Evolutionary conservation across 2,113 vertebrate species (phyloP), one percentile per base, ranked within the genome.

Genomic region (Rhipidura dahli): DNA sequence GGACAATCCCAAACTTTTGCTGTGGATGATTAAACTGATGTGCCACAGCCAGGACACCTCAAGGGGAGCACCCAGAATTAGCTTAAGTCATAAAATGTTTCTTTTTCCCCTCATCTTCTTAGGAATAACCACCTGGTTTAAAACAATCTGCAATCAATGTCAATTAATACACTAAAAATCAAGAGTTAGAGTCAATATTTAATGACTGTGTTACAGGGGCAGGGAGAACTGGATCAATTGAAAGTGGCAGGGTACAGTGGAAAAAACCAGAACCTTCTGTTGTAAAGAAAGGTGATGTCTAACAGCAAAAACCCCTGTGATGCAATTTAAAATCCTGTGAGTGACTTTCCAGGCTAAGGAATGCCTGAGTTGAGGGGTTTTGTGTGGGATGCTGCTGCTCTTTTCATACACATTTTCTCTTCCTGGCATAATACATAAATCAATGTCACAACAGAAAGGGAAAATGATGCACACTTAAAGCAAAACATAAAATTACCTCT

Each of bases 341-440:
- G 71, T 76, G 63, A 75, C 50, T 71, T 78, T 22, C 66, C 39
- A 84, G 53, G 35, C 31, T 30, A 9, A 89, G 65, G 30, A 83
- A 78, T 24, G 13, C 60, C 68, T 50, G 53, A 71, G 22, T 3
- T 47, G 47, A 89, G 50, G 33, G 45, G 4, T 45, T 86, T 53
- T 71, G 37, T 68, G 57, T 54, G 49, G 33, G 60, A 4, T 31
- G 81, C 50, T 70, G 44, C 45, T 93, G 45, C 57, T 92, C 26
- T 89, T 57, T 50, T 65, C 53, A 35, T 10, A 28, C 26, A 54
- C 57, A 49, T 73, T 39, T 89, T 81, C 60, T 66, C 12, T 28
- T 84, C 75, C 90, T 66, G 77, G 37, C 50, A 53, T 42, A 91
- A 93, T 30, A 35, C 45, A 76, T 72, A 88, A 95, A 83, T 64